Evolutionary conservation across 2,113 vertebrate species (phyloP), one percentile per base, ranked within the genome.

Genomic region (Onychostruthus taczanowskii): DNA sequence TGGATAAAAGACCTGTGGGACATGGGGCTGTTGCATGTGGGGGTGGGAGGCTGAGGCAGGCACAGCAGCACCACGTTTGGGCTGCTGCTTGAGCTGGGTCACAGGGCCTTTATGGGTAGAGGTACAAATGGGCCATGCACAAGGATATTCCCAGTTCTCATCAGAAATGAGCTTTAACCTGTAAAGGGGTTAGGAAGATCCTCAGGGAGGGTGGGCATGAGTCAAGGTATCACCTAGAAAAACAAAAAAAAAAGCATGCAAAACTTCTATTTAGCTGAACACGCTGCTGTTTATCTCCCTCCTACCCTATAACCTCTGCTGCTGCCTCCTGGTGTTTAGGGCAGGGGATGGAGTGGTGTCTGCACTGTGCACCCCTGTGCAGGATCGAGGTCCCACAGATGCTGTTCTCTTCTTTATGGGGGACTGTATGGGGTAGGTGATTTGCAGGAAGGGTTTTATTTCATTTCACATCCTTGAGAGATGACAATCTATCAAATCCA

Each of bases 371-470:
- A 41, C 4, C 21, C n/a, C 46, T 69, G 37, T 37, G 81, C 58
- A 69, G 35, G 47, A 62, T 16, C 0, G 0, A 72, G 22, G 41
- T n/a, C 31, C 52, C 2, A 2, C 28, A 39, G 37, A 31, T 1
- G 1, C 28, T 26, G 1, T 10, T 90, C 35, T 90, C 39, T 37
- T 10, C 16, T 73, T 73, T 67, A 43, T 4, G 10, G 35, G 9
- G 15, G 3, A 22, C 16, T 63, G 14, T 13, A 8, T 13, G 12
- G 5, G 9, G 16, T 18, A 66, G 59, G 13, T 33, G 18, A 53
- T 55, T 61, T 53, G 53, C 41, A 50, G 19, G 18, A 75, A 56
- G 18, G 0, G 0, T 37, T 93, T 58, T 50, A 28, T 74, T 84
- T 87, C 28, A 44, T 87, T 68, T 79, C 28, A 18, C 20, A 23